Conservation (phyloP, 2,888 invertebrate genomes). For the Archips crataeganus region DNA sequence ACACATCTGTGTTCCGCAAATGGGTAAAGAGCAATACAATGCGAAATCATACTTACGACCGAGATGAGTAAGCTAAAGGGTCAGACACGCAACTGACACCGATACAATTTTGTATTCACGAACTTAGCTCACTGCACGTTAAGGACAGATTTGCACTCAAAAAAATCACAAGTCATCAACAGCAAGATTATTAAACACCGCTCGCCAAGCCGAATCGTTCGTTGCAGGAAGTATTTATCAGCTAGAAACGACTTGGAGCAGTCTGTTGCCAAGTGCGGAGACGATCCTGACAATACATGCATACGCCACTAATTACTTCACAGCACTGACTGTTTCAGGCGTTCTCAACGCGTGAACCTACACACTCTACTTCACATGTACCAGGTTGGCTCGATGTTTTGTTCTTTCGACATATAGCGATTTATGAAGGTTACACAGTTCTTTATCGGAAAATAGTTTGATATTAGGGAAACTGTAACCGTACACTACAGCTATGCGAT, state of each 20-base stretch:
- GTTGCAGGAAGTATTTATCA: slow-evolving; percentile 20
- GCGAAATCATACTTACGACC: slow-evolving; percentile 22
- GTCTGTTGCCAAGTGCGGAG: slow-evolving; percentile 65
- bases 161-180: slow-evolving; percentile 27
- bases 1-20: background rate
- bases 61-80: slow-evolving; percentile 18
- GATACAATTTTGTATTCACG: slow-evolving; percentile 29
- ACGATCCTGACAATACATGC: slow-evolving; percentile 57
- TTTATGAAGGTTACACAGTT: slow-evolving; percentile 65
- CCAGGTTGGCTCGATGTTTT: slow-evolving; percentile 58
- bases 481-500: background rate
- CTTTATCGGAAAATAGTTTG: slow-evolving; percentile 21
- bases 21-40: background rate
- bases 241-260: slow-evolving; percentile 21
- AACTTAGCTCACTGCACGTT: slow-evolving; percentile 28
- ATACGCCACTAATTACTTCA: slow-evolving; percentile 68
- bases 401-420: slow-evolving; percentile 73
- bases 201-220: slow-evolving; percentile 7
- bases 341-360: slow-evolving; percentile 66
- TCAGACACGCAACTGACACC: slow-evolving; percentile 18
- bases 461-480: slow-evolving; percentile 4
- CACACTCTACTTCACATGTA: slow-evolving; percentile 76
- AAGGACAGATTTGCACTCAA: slow-evolving; percentile 38
- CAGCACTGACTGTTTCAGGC: slow-evolving; percentile 77
- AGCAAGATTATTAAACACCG: slow-evolving; percentile 10